Base-by-base conservation (phyloP, 2,113 vertebrate genomes). In the Rhizomys pruinosus region DNA sequence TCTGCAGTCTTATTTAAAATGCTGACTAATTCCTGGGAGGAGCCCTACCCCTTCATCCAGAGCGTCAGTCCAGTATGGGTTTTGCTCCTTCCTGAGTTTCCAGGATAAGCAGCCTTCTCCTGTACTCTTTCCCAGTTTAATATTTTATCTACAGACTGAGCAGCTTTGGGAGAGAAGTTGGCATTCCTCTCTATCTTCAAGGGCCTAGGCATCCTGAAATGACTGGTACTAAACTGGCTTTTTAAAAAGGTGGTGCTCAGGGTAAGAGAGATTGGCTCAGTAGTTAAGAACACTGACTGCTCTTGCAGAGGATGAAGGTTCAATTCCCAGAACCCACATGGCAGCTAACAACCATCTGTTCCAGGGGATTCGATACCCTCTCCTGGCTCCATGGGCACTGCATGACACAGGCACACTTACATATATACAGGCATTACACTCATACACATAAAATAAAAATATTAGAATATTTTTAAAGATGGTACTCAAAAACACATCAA, bases 171-270 rank as follows among this genome's bases (percentile, higher is more conserved):
- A 7, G 32, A 68, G 42, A 55, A 71, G 59, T 71, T 10, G 5
- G 37, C 66, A 87, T 88, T 93, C 42, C 52, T 72, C 37, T 94
- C 25, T 85, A 52, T 81, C 63, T 90, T 95, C 34, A 57, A 39
- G 69, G 69, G 25, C 47, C 44, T 37, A 76, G 22, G 23, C 55
- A 12, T 22, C 52, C 25, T 80, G 42, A 32, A 63, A 39, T 69
- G 20, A 59, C 52, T 57, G 42, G 42, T 17, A 39, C 55, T 77
- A 78, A 92, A 63, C 2, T 78, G 42, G 5, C 74, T 79, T 78
- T 59, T 39, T 13, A 34, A 34, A 82, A 66, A 79, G 37, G 42
- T 44, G 42, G 39, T 64, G 6, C 5, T 37, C 37, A 7, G 47
- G 47, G 47, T 11, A 7, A 11, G 47, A 52, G 47, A 11, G 47